phyloP scores from a whole-genome alignment of 1,140 invertebrate species.

The Pseudoatta argentina region DNA sequence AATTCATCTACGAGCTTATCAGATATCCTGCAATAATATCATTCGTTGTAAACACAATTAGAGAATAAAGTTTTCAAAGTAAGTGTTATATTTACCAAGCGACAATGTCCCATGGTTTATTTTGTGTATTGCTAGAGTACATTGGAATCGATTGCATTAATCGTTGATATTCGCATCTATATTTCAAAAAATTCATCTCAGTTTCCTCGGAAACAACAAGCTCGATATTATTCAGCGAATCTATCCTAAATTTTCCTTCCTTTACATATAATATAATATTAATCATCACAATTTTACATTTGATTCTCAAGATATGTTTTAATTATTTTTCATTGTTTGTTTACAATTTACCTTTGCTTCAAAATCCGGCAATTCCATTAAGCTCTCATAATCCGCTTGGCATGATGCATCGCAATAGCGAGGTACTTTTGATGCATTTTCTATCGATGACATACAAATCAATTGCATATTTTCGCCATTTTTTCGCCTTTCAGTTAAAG shows the following conservation, averaged over 20 bases:
- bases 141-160: slow-evolving; percentile 78
- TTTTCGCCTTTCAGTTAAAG: slow-evolving; percentile 43
- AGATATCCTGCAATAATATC: slow-evolving; percentile 78
- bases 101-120: slow-evolving; percentile 84
- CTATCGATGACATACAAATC: slow-evolving; percentile 73
- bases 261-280: slow-evolving; percentile 35
- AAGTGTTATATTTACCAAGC: slow-evolving; percentile 78
- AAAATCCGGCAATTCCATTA: slow-evolving; percentile 30
- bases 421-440: slow-evolving; percentile 57
- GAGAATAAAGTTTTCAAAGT: not conserved
- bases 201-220: slow-evolving; percentile 71
- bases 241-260: not conserved
- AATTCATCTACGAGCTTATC: slow-evolving; percentile 84
- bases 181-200: slow-evolving; percentile 73
- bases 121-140: slow-evolving; percentile 82
- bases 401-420: slow-evolving; percentile 75
- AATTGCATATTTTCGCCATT: slow-evolving; percentile 77
- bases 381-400: slow-evolving; percentile 72
- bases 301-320: not conserved
- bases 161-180: slow-evolving; percentile 76
- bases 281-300: not conserved
- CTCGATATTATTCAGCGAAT: not conserved
- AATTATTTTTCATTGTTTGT: not conserved
- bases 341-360: slow-evolving; percentile 44
- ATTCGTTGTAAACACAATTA: slow-evolving; percentile 24